Evolutionary conservation across 2,888 invertebrate genomes (phyloP).

Genomic region (Lissonota sp.): DNA sequence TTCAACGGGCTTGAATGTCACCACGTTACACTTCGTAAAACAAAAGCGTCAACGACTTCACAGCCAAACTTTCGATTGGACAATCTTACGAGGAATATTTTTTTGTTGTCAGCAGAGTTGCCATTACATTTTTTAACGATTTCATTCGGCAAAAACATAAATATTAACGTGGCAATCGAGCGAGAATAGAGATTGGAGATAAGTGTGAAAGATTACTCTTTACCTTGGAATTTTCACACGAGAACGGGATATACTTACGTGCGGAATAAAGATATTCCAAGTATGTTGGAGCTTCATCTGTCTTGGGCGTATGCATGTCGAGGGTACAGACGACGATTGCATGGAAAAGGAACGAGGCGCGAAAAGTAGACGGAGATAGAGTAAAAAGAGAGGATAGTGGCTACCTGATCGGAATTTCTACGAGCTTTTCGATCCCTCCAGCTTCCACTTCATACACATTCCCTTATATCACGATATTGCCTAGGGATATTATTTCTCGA

Average conservation of each 20-base stretch:
- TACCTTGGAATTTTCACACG: constrained; percentile 26
- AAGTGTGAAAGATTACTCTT: constrained; percentile 29
- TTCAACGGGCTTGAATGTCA: constrained; percentile 37
- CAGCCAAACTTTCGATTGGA: neutral
- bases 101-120: neutral
- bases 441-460: constrained; percentile 43
- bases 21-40: neutral
- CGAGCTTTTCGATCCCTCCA: constrained; percentile 55
- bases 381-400: constrained; percentile 39
- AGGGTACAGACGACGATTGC: constrained; percentile 26
- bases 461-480: constrained; percentile 46
- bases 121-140: neutral
- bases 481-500: constrained; percentile 61
- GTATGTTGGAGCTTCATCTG: constrained; percentile 35
- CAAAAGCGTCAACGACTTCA: no score
- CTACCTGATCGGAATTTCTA: constrained; percentile 71
- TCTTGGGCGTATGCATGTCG: constrained; percentile 22
- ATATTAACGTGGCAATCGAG: neutral
- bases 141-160: neutral
- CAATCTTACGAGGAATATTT: neutral
- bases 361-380: constrained; percentile 26
- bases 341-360: constrained; percentile 7
- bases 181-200: neutral
- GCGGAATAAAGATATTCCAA: constrained; percentile 36
- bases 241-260: constrained; percentile 18